Evolutionary conservation across 2,797 vertebrate species (phyloP).

Genomic region (Manis crassicaudata): DNA sequence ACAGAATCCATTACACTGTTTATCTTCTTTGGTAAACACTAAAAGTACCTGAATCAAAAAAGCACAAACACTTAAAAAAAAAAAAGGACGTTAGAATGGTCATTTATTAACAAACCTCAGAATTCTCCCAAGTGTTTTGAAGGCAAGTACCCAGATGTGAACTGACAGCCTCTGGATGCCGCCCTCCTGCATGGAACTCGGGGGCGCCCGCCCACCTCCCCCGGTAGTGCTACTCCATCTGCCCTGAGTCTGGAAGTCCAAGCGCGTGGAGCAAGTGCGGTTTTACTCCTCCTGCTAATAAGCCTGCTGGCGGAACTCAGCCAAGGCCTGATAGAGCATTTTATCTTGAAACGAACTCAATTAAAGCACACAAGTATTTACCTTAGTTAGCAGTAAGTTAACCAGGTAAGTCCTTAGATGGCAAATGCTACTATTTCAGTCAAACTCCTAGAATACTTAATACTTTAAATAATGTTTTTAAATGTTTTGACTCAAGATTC

Average conservation of each 20-base stretch:
- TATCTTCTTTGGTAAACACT: conserved; percentile 99
- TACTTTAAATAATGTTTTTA: conserved; percentile 8
- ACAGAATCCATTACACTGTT: conserved; percentile 96
- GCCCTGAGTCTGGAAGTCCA: background rate
- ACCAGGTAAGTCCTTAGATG: background rate
- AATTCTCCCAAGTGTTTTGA: conserved; percentile 9
- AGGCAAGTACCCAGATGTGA: background rate
- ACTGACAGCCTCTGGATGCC: background rate
- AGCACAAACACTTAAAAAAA: conserved; percentile 31
- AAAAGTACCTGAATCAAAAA: conserved; percentile 93
- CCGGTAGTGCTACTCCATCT: background rate
- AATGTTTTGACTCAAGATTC: conserved; percentile 43
- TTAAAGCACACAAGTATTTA: conserved; percentile 2
- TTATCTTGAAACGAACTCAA: conserved; percentile 3
- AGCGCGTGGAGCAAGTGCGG: background rate
- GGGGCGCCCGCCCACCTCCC: background rate
- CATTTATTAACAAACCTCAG: conserved; percentile 18
- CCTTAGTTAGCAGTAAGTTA: conserved; percentile 17
- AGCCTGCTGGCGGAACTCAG: background rate
- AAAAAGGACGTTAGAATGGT: background rate
- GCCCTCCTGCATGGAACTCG: background rate
- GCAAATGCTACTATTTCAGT: conserved; percentile 8
- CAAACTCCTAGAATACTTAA: background rate
- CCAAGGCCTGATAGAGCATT: background rate
- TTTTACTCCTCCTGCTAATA: background rate